Conservation (phyloP, 1,140 invertebrate genomes). For the Diuraphis noxia region DNA sequence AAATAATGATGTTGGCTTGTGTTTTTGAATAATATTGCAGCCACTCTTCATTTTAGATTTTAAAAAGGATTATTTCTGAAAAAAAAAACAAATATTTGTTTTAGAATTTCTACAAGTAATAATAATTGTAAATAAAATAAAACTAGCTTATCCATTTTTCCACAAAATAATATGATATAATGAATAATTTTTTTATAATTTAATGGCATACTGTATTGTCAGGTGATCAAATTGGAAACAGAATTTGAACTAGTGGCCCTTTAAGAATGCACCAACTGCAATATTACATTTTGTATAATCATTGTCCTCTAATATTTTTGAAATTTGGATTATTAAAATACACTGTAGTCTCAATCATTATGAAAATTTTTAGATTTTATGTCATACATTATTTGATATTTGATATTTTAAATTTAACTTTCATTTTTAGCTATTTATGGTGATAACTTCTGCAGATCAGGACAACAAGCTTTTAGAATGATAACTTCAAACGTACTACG, state of each 20-base stretch:
- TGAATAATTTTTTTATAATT: neutral
- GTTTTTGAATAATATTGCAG: neutral
- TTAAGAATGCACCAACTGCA: neutral
- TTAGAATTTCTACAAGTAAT: neutral
- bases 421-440: slow-evolving; percentile 71
- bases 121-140: neutral
- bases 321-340: neutral
- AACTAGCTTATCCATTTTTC: neutral
- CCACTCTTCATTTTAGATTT: neutral
- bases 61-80: no score
- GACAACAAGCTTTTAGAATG: slow-evolving; percentile 67
- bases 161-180: neutral
- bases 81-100: neutral
- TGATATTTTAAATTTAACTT: neutral
- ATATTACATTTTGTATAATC: neutral
- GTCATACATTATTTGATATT: neutral
- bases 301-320: neutral
- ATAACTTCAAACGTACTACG: slow-evolving; percentile 69
- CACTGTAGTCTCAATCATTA: no score
- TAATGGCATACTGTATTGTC: no score
- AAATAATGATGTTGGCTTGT: neutral
- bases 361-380: neutral
- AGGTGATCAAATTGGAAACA: no score
- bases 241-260: neutral
- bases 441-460: slow-evolving; percentile 70